phyloP scores from a whole-genome alignment of 2,113 vertebrate species.

The Carassius carassius region DNA sequence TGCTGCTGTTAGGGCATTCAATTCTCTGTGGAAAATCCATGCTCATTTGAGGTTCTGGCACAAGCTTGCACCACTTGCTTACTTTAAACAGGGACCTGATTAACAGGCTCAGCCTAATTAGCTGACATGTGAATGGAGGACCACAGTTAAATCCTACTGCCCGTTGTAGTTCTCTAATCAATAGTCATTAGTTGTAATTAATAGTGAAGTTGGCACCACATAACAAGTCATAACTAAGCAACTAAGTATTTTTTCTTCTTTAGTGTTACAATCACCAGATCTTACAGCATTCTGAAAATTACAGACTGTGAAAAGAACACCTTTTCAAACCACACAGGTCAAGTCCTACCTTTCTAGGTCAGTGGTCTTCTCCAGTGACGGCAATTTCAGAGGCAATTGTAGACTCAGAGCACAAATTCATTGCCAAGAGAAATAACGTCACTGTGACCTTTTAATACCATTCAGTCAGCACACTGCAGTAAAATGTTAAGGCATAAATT shows the following conservation, averaged over 20 bases:
- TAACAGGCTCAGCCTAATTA: constrained; percentile 52
- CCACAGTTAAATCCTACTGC: constrained; percentile 45
- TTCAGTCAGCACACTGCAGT: constrained; percentile 28
- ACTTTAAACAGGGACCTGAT: constrained; percentile 58
- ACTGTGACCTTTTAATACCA: constrained; percentile 39
- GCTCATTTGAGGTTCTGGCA: constrained; percentile 60
- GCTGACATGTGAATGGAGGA: constrained; percentile 52
- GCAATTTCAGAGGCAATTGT: constrained; percentile 22
- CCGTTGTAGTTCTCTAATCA: constrained; percentile 56
- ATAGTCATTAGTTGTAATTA: constrained; percentile 78
- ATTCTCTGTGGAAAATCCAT: constrained; percentile 72
- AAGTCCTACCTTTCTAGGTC: constrained; percentile 49
- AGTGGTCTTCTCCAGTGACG: constrained; percentile 23
- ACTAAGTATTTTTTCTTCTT: constrained; percentile 43
- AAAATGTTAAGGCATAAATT: constrained; percentile 26
- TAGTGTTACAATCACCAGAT: constrained; percentile 6
- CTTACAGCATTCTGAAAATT: neutral
- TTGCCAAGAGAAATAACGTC: constrained; percentile 40
- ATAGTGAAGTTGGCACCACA: constrained; percentile 62
- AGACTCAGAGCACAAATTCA: constrained; percentile 30
- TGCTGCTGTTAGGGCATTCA: constrained; percentile 68
- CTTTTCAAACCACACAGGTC: constrained; percentile 30
- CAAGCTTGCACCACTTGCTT: constrained; percentile 41
- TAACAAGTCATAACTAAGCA: constrained; percentile 58
- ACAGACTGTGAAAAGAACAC: constrained; percentile 2